These are phyloP conservation scores for Hirudinaria manillensis DNA, from an alignment of 2,888 invertebrate genomes.

Conservation along the genomic window DNA sequence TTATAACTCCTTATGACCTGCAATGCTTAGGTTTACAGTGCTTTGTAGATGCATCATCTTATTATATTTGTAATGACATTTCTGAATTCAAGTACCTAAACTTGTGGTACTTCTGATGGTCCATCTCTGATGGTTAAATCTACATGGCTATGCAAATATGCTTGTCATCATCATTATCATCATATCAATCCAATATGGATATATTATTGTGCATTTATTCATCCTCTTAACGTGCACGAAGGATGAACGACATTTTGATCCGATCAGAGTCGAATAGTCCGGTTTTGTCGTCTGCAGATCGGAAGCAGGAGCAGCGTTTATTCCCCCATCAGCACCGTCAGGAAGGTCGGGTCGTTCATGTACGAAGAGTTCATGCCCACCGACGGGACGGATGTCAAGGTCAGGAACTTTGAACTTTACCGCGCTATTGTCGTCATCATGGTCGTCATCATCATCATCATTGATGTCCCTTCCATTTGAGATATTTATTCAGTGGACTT, in stretches of 20 bases:
- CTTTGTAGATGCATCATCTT: too few relatives aligned
- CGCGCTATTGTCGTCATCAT: neutral
- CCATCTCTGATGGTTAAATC: too few relatives aligned
- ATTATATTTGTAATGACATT: too few relatives aligned
- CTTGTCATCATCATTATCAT: slow-evolving; percentile 14
- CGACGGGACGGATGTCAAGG: slow-evolving; percentile 78
- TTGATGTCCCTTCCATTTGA: neutral
- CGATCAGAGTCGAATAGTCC: neutral
- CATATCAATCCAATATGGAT: neutral
- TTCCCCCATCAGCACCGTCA: slow-evolving; percentile 80
- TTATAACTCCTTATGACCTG: neutral
- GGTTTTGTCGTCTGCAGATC: slow-evolving; percentile 63
- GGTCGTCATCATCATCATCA: neutral
- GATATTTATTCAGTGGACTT: too few relatives aligned
- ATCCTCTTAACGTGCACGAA: neutral
- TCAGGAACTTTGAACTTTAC: slow-evolving; percentile 41
- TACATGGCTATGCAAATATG: too few relatives aligned
- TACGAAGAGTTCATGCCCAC: slow-evolving; percentile 99
- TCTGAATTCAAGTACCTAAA: too few relatives aligned
- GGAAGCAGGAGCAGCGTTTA: slow-evolving; percentile 97
- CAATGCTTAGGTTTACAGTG: too few relatives aligned
- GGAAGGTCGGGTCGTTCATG: slow-evolving; percentile 95
- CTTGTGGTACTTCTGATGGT: too few relatives aligned
- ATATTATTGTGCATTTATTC: neutral
- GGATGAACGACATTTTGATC: neutral